Base-by-base conservation (phyloP, 35 echinoderm and acorn worm species). In the Ptychodera flava region DNA sequence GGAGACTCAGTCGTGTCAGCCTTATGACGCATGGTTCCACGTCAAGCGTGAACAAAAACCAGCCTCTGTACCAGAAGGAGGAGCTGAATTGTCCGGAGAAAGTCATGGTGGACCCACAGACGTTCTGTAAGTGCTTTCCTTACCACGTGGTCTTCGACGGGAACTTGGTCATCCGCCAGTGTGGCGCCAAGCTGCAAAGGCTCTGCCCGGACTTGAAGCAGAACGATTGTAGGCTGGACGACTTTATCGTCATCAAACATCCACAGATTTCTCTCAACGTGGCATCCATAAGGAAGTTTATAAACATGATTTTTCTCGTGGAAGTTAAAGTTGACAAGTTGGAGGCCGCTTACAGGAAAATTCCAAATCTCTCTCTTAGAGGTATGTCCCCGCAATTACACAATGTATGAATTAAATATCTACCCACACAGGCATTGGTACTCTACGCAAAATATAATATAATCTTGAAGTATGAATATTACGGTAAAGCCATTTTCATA, bases 91-190 rank as follows among this genome's bases (percentile, higher is more conserved):
- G 36, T 37, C 36, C 36, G 0, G 45, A 38, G 1, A 85, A 29
- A 76, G 33, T 52, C 53, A 32, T 91, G 29, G 33, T 97, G 16
- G 94, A 93, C 35, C 77, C 75, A 15, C 38, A 36, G 0, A 97
- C 91, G 30, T 89, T 97, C 76, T 91, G 88, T 31, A 80, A 90
- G 33, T 78, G 78, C 0, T 92, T 93, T 64, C 94, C 94, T 1
- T 97, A 93, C 79, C 94, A 97, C 89, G 35, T 97, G n/a, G 64
- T 97, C 15, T 97, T 93, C 37, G 89, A 97, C 84, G 64, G 86
- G 37, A 81, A 89, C 35, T 38, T 97, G 28, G 45, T 76, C 28
- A 90, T 96, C 1, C 77, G 34, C 33, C 94, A 96, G 32, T 52
- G 34, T 30, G 94, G 94, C 22, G 78, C 82, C 31, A 37, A 30